A percentile compares a stretch with the other conserved stretches of the same genome.
Conservation (phyloP, 1,140 invertebrate species). For the Phocides pigmalion region DNA sequence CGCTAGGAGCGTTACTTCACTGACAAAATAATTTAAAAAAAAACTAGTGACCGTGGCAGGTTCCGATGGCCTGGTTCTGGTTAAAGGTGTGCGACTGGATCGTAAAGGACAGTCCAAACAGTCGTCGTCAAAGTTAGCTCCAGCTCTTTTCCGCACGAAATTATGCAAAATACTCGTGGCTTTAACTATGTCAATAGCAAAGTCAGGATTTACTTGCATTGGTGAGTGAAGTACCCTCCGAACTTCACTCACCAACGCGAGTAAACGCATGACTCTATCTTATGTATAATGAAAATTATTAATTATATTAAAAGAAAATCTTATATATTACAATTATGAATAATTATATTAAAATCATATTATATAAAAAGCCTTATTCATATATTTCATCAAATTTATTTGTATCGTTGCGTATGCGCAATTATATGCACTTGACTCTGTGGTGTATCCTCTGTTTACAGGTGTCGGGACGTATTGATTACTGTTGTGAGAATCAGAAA, state of each 20-base stretch:
- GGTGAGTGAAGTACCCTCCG: slow-evolving; percentile 51
- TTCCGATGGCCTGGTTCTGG: background rate
- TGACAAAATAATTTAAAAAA: slow-evolving; percentile 12
- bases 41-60: slow-evolving; percentile 9
- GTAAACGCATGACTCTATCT: too few species aligned
- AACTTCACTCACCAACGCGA: too few species aligned
- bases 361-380: too few species aligned
- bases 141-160: slow-evolving; percentile 19
- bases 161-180: slow-evolving; percentile 19
- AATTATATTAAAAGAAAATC: too few species aligned
- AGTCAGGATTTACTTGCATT: slow-evolving; percentile 30
- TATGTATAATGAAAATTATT: too few species aligned
- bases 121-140: slow-evolving; percentile 19
- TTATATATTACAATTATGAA: too few species aligned
- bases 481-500: slow-evolving; percentile 33
- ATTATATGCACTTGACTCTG: slow-evolving; percentile 20
- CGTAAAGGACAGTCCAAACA: slow-evolving; percentile 17
- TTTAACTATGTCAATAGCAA: slow-evolving; percentile 26
- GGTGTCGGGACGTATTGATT: slow-evolving; percentile 26
- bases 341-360: background rate
- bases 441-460: slow-evolving; percentile 29
- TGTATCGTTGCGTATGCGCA: background rate
- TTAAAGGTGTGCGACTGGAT: slow-evolving; percentile 1
- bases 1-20: slow-evolving; percentile 17
- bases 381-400: slow-evolving; percentile 26